A percentile compares a stretch with the other conserved stretches of the same genome.
Conservation (phyloP, 1,140 invertebrate species). For the Varroa destructor region DNA sequence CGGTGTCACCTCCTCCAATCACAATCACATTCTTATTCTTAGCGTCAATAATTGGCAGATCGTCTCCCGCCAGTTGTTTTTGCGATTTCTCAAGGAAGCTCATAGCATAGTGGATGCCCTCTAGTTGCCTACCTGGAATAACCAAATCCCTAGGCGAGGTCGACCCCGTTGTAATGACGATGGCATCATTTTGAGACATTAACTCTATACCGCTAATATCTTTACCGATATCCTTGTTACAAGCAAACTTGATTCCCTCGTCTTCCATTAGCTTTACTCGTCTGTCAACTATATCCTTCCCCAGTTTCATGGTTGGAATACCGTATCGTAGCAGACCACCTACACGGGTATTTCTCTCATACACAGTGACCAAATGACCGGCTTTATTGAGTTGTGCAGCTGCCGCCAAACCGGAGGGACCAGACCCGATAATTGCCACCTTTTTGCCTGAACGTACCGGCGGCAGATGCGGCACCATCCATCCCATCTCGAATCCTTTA, state of each 20-base stretch:
- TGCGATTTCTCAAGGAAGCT: constrained; percentile 94
- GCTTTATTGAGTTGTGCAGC: constrained; percentile 95
- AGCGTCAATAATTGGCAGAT: constrained; percentile 53
- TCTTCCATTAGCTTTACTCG: constrained; percentile 69
- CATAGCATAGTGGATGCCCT: constrained; percentile 94
- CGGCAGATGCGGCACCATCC: constrained; percentile 73
- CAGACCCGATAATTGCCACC: constrained; percentile 86
- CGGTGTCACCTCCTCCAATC: constrained; percentile 97
- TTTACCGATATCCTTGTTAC: constrained; percentile 77
- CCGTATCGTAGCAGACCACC: constrained; percentile 93
- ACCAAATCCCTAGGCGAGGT: constrained; percentile 82
- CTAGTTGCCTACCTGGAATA: constrained; percentile 59
- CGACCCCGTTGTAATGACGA: constrained; percentile 78
- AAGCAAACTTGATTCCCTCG: constrained; percentile 83
- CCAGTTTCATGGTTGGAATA: constrained; percentile 94
- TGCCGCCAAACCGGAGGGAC: constrained; percentile 82
- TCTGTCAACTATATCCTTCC: constrained; percentile 72
- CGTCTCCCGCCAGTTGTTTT: constrained; percentile 72
- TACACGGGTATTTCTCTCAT: constrained; percentile 84
- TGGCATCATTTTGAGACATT: constrained; percentile 62
- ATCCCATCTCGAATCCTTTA: constrained; percentile 89
- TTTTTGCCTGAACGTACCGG: constrained; percentile 59
- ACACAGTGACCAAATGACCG: constrained; percentile 81
- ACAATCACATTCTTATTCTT: constrained; percentile 90
- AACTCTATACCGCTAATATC: constrained; percentile 65